Evolutionary conservation across 2,888 invertebrate genomes (phyloP).

Genomic region (Julus scandinavius): DNA sequence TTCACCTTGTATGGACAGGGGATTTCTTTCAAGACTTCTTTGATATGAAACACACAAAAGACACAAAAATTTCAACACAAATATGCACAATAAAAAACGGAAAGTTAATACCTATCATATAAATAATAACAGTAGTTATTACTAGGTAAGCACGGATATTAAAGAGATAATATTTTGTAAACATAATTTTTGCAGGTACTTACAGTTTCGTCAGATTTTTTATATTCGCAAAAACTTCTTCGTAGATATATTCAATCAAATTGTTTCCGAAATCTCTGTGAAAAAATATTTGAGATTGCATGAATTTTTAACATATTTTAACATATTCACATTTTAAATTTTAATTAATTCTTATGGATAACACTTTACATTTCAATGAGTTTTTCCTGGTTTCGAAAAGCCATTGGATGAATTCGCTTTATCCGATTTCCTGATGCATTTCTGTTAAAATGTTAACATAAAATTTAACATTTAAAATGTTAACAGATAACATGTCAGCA

Average conservation of each 20-base stretch:
- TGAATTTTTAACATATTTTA: neutral
- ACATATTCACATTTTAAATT: neutral
- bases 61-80: neutral
- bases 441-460: neutral
- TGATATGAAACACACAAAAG: slow-evolving; percentile 60
- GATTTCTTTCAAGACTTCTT: slow-evolving; percentile 63
- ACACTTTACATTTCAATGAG: neutral
- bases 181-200: slow-evolving; percentile 59
- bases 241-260: slow-evolving; percentile 65
- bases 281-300: neutral
- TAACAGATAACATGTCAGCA: no score
- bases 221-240: slow-evolving; percentile 66
- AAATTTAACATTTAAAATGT: no score
- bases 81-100: neutral
- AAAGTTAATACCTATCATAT: neutral
- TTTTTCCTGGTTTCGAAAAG: neutral
- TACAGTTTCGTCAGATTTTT: slow-evolving; percentile 69
- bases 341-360: neutral
- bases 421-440: neutral
- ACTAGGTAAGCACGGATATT: no score
- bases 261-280: slow-evolving; percentile 48
- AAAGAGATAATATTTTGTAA: no score
- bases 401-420: neutral
- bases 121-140: neutral
- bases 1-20: slow-evolving; percentile 62